These are phyloP conservation scores for Hirtodrosophila alboralis DNA, from an alignment of 2,888 invertebrate species.

Conservation along the genomic window DNA sequence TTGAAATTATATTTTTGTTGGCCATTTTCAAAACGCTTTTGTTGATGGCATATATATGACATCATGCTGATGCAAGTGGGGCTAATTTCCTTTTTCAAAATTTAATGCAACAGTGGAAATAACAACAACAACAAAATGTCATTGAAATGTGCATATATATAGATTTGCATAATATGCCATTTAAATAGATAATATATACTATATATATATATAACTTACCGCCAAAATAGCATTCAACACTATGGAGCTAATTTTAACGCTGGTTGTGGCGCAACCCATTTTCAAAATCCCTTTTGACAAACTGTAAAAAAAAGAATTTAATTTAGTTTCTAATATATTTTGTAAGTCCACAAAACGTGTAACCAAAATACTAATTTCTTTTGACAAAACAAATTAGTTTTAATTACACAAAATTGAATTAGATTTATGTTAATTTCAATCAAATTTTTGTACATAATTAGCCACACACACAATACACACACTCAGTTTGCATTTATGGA, in stretches of 20 bases:
- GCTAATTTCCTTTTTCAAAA: slow-evolving; percentile 24
- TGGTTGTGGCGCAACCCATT: slow-evolving; percentile 80
- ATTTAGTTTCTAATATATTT: background rate
- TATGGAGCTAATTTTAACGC: slow-evolving; percentile 76
- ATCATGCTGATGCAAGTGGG: slow-evolving; percentile 46
- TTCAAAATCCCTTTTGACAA: slow-evolving; percentile 25
- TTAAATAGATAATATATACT: too few relatives aligned
- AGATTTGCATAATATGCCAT: slow-evolving; percentile 20
- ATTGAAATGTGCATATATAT: slow-evolving; percentile 11
- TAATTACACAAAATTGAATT: slow-evolving; percentile 23
- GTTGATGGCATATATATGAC: slow-evolving; percentile 39
- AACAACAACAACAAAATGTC: slow-evolving; percentile 29
- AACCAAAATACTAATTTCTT: slow-evolving; percentile 2
- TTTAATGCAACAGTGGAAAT: slow-evolving; percentile 38
- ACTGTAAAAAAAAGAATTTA: slow-evolving; percentile 19
- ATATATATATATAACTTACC: slow-evolving; percentile 67
- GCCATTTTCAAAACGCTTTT: slow-evolving; percentile 21
- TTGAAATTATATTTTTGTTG: slow-evolving; percentile 17
- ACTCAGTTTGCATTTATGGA: slow-evolving; percentile 1
- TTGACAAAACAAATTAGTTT: slow-evolving; percentile 12
- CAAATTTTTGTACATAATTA: slow-evolving; percentile 30
- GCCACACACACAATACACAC: too few relatives aligned
- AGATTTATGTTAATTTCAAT: slow-evolving; percentile 14
- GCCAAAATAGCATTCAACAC: slow-evolving; percentile 78
- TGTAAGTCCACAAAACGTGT: background rate